These are phyloP conservation scores for Deilephila porcellus DNA, from an alignment of 2,888 invertebrate species.

Conservation along the genomic window DNA sequence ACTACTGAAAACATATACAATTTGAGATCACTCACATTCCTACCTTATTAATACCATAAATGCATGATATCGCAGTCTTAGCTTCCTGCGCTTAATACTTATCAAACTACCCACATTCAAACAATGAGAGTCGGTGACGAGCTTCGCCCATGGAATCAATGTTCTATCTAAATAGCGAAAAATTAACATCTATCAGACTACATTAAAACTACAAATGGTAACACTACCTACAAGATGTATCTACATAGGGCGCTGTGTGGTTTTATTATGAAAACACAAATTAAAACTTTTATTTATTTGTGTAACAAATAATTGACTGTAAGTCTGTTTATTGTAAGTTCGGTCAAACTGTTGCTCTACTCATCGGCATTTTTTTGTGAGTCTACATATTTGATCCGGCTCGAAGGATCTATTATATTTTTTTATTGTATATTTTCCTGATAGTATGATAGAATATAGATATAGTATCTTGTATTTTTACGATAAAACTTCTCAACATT, in stretches of 20 bases:
- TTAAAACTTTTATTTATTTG: neutral
- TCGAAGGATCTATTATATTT: too few species aligned
- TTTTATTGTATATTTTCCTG: too few species aligned
- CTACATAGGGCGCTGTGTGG: slow-evolving; percentile 47
- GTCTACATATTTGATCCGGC: too few species aligned
- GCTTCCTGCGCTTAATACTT: slow-evolving; percentile 1
- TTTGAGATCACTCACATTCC: slow-evolving; percentile 17
- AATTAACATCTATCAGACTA: slow-evolving; percentile 46
- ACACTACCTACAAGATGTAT: slow-evolving; percentile 51
- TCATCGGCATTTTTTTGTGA: too few species aligned
- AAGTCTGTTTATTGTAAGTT: too few species aligned
- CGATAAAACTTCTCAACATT: neutral
- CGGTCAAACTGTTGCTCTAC: too few species aligned
- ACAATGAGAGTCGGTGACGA: slow-evolving; percentile 39
- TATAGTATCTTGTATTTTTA: too few species aligned
- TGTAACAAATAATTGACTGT: too few species aligned
- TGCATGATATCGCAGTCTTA: slow-evolving; percentile 16
- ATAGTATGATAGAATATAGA: too few species aligned
- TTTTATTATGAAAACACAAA: neutral
- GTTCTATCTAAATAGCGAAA: slow-evolving; percentile 49
- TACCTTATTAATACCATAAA: slow-evolving; percentile 15
- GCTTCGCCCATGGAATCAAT: slow-evolving; percentile 32
- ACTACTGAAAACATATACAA: slow-evolving; percentile 15
- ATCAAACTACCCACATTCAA: slow-evolving; percentile 14
- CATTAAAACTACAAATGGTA: slow-evolving; percentile 51